Evolutionary conservation across 2,797 vertebrate species (phyloP), one percentile per base, ranked within the genome.

Genomic region (Periparus ater): DNA sequence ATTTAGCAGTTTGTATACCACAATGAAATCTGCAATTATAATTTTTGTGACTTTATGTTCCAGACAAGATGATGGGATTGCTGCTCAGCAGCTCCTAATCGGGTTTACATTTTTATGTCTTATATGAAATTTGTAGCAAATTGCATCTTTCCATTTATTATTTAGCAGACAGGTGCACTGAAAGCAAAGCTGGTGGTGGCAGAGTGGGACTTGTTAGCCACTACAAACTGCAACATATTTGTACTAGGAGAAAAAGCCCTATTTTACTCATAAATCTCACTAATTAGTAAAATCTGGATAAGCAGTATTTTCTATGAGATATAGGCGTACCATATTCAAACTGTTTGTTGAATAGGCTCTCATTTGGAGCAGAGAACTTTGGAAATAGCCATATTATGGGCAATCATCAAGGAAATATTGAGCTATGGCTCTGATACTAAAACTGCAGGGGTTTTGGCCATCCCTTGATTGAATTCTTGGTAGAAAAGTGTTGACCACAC

Each of bases 1-100:
- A 96, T 94, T 96, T 94, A 96, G 95, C 87, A 93, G 95, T 91
- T 80, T 92, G 87, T 88, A 89, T 67, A 75, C 50, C 82, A 95
- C 81, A 89, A 82, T 79, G 89, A 91, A 95, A 97, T 79, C 75
- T 92, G 92, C 84, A 94, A 87, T 96, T 93, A 94, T 92, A 78
- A 81, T 91, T 77, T 86, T 48, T 83, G 83, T 88, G 53, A 93
- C 92, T 95, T 94, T 85, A 91, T 87, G 67, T 96, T 94, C 88
- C 79, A 93, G 89, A 84, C 85, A 90, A 93, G 74, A 90, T 94
- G 95, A 96, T 94, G 87, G 82, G 68, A 91, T 93, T 95, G 77
- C 89, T 86, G 82, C 34, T 93, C 77, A 96, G 91, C 91, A 91
- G 67, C 74, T 93, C 87, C 87, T 95, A 86, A 86, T 93, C 73